These are phyloP conservation scores for Aradus depressus DNA, from an alignment of 2,888 invertebrate genomes.

Conservation along the genomic window DNA sequence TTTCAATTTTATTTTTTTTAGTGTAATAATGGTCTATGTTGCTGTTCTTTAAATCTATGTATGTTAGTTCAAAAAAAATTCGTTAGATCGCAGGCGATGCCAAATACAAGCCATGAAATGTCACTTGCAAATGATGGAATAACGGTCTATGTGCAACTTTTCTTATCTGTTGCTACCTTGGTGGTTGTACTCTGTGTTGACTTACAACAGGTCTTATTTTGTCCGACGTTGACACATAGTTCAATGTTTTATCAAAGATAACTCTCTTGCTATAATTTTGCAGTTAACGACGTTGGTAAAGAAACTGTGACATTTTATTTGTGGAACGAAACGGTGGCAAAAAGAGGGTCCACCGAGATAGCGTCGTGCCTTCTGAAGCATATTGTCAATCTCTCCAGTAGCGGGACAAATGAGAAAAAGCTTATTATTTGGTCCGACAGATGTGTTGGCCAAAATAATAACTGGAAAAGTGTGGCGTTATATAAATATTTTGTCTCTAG, in stretches of 20 bases:
- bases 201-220: slow-evolving; percentile 19
- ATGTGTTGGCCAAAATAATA: slow-evolving; percentile 30
- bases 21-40: too few relatives aligned
- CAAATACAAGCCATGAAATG: too few relatives aligned
- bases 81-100: too few relatives aligned
- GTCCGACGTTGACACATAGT: slow-evolving; percentile 18
- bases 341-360: slow-evolving; percentile 23
- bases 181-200: slow-evolving; percentile 23
- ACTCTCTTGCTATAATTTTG: slow-evolving; percentile 22
- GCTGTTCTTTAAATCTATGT: too few relatives aligned
- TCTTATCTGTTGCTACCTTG: too few relatives aligned
- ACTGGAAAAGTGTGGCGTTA: slow-evolving; percentile 26
- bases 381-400: too few relatives aligned
- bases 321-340: slow-evolving; percentile 21
- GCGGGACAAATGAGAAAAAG: too few relatives aligned
- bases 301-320: slow-evolving; percentile 21
- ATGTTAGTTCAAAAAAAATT: too few relatives aligned
- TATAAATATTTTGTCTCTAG: too few relatives aligned
- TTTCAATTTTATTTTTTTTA: too few relatives aligned
- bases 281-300: slow-evolving; percentile 14
- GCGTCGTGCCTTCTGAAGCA: slow-evolving; percentile 19
- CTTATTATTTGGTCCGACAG: slow-evolving; percentile 30
- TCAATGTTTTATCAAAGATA: slow-evolving; percentile 20
- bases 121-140: too few relatives aligned
- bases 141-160: too few relatives aligned